phyloP scores from a whole-genome alignment of 1,140 invertebrate genomes.

The Drosophila bocqueti region DNA sequence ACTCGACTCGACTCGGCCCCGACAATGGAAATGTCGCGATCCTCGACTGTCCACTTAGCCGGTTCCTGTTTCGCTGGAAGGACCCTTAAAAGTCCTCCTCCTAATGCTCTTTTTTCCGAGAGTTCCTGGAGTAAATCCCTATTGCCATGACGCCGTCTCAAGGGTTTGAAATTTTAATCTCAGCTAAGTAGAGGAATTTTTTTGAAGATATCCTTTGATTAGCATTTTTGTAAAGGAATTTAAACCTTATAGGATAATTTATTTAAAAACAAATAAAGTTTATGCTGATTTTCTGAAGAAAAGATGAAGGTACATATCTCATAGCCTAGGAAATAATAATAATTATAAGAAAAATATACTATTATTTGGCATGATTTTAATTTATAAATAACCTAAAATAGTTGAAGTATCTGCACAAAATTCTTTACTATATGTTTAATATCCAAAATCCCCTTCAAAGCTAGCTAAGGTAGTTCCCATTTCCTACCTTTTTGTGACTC shows the following conservation, averaged over 20 bases:
- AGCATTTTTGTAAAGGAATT: neutral
- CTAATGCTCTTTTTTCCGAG: conserved; percentile 36
- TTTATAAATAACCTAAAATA: neutral
- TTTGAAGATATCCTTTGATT: neutral
- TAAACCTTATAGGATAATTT: neutral
- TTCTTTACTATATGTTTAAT: neutral
- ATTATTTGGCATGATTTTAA: neutral
- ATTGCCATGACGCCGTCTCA: conserved; percentile 2
- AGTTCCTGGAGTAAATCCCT: conserved; percentile 7
- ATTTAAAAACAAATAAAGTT: neutral
- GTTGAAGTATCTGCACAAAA: neutral
- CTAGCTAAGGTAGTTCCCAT: neutral
- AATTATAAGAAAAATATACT: neutral
- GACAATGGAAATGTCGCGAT: conserved; percentile 57
- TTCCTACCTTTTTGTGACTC: neutral
- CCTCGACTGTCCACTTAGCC: conserved; percentile 66
- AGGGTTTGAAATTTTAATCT: conserved; percentile 1
- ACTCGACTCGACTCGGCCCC: conserved; percentile 35
- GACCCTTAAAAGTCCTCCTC: conserved; percentile 16
- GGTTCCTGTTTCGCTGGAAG: conserved; percentile 58
- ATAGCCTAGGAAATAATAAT: neutral
- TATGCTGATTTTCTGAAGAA: no score
- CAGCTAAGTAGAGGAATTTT: neutral
- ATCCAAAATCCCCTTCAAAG: neutral
- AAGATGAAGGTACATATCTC: no score